Evolutionary conservation across 2,113 vertebrate genomes (phyloP).

Genomic region (Colius striatus): DNA sequence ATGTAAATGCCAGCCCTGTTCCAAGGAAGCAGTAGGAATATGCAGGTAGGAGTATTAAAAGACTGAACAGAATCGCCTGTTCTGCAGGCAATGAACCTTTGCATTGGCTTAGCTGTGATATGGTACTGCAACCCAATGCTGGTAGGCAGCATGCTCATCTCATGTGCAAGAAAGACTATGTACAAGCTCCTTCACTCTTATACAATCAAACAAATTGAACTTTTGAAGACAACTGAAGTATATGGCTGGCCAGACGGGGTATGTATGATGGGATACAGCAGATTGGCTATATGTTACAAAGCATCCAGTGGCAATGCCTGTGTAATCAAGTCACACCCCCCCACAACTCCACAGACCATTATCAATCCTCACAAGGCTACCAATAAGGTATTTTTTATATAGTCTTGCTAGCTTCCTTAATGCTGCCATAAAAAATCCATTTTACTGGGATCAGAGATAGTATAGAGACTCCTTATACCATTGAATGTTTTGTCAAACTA

Average conservation of each 20-base stretch:
- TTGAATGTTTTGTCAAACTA: not conserved
- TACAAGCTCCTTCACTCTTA: not conserved
- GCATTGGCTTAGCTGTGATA: not conserved
- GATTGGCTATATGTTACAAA: not conserved
- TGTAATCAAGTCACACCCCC: not conserved
- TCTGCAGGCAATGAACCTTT: not conserved
- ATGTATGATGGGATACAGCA: too few species aligned
- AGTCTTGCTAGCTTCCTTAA: not conserved
- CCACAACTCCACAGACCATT: not conserved
- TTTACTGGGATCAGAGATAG: not conserved
- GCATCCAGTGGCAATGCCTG: not conserved
- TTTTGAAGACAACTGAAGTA: not conserved
- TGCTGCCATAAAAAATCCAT: not conserved
- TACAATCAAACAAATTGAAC: not conserved
- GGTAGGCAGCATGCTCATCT: not conserved
- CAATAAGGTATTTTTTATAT: not conserved
- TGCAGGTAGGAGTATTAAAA: not conserved
- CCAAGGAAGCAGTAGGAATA: not conserved
- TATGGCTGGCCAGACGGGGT: not conserved
- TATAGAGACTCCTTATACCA: not conserved
- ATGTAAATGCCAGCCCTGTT: not conserved
- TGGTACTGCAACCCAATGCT: not conserved
- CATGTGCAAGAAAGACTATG: not conserved
- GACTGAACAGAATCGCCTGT: not conserved
- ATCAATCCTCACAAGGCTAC: not conserved